Evolutionary conservation across 1,140 invertebrate genomes (phyloP), one percentile per base, ranked within the genome.

Genomic region (Phymorhynchus buccinoides): DNA sequence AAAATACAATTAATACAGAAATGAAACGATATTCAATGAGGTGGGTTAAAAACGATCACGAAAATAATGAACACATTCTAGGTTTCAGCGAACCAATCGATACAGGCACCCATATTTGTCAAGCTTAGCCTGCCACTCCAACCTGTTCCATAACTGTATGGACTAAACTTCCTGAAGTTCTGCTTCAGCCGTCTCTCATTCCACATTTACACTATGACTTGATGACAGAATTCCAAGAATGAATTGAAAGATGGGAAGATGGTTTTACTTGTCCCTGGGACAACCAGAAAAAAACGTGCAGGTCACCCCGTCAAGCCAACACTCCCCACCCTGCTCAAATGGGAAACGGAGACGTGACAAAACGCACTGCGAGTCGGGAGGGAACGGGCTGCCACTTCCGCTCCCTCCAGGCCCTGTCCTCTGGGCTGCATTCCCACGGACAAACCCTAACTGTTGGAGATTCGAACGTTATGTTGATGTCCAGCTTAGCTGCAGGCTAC

Each of bases 401-500:
- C 12, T 30, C 48, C 44, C 18, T 3, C 32, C 32, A n/a, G 48
- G 30, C 79, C 44, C 16, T 56, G 42, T 14, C 79, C 42, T 62
- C 56, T 62, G 7, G 22, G 56, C 56, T 62, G 56, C 18, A 27
- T 4, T 27, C 56, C 0, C 22, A 27, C n/a, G 56, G 56, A 27
- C 56, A 27, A 62, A 27, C 12, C n/a, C 48, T 52, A 52, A 18
- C 22, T 62, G 18, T 22, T 62, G 56, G 56, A 62, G 22, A 62
- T 27, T 22, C n/a, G n/a, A n/a, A n/a, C n/a, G n/a, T n/a, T n/a
- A n/a, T n/a, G n/a, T 9, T 62, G 18, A 62, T 4, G 22, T 27
- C 6, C 56, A 62, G 12, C 14, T 62, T 27, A 48, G 44, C 44
- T 48, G 18, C 2, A 39, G 32, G 71, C 90, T 93, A 96, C 96